phyloP scores from a whole-genome alignment of 2,888 invertebrate genomes.

The Andrena bucephala region DNA sequence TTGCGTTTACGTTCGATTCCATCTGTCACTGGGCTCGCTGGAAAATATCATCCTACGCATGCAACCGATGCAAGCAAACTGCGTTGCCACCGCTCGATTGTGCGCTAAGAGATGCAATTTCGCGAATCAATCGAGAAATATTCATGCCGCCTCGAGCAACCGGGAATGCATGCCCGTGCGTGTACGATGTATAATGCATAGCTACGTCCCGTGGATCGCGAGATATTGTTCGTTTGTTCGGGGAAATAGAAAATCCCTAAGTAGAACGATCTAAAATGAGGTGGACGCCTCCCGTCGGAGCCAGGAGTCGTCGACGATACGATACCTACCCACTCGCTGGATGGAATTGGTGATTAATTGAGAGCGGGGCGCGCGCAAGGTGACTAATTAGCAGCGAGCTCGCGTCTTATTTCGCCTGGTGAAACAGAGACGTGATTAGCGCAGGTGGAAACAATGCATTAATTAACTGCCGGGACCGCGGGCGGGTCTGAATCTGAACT shows the following conservation, averaged over 20 bases:
- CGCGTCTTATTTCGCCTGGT: slow-evolving; percentile 13
- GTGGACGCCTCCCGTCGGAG: too few species aligned
- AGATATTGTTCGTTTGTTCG: neutral
- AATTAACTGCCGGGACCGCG: slow-evolving; percentile 16
- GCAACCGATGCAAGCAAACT: neutral
- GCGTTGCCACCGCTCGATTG: neutral
- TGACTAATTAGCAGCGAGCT: slow-evolving; percentile 23
- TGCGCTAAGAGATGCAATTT: neutral
- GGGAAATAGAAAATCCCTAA: neutral
- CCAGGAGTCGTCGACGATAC: neutral
- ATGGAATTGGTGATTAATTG: slow-evolving; percentile 19
- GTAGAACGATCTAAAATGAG: neutral
- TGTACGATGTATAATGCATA: too few species aligned
- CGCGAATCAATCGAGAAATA: neutral
- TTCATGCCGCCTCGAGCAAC: neutral
- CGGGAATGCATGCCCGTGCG: too few species aligned
- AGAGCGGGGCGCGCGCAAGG: neutral
- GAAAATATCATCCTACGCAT: neutral
- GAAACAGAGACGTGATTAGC: slow-evolving; percentile 31
- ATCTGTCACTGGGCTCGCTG: neutral
- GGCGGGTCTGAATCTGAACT: neutral
- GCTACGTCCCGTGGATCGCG: neutral
- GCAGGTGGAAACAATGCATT: slow-evolving; percentile 23
- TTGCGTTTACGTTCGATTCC: too few species aligned
- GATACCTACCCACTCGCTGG: too few species aligned